A percentile compares a stretch with the other conserved stretches of the same genome.
Evolutionary conservation across 2,888 invertebrate species (phyloP).

Genomic region (Nipponacmea schrenckii): DNA sequence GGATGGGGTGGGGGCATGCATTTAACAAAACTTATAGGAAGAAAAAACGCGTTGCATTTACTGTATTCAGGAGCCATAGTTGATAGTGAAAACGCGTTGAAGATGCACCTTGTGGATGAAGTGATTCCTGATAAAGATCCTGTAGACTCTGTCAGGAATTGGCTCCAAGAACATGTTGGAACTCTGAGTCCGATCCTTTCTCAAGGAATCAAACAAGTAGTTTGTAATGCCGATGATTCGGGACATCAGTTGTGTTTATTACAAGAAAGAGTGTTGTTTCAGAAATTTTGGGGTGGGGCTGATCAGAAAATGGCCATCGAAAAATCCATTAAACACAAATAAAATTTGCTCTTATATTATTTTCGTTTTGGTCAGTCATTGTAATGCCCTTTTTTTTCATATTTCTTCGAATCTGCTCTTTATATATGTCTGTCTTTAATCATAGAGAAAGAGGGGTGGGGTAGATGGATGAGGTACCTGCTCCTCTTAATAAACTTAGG

Average conservation of each 20-base stretch:
- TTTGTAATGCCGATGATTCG: conserved; percentile 43
- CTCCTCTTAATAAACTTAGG: too few relatives aligned
- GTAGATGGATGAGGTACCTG: too few relatives aligned
- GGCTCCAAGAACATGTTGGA: conserved; percentile 57
- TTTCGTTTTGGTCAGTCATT: too few relatives aligned
- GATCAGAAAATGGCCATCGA: conserved; percentile 64
- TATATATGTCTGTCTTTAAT: too few relatives aligned
- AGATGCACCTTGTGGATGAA: conserved; percentile 68
- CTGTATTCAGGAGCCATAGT: conserved; percentile 62
- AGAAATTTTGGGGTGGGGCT: conserved; percentile 68
- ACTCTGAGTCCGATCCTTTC: conserved; percentile 45
- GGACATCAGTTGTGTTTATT: conserved; percentile 48
- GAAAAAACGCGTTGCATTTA: conserved; percentile 67
- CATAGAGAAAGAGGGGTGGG: too few relatives aligned
- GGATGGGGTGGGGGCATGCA: conserved; percentile 71
- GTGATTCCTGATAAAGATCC: conserved; percentile 54
- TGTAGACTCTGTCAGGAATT: conserved; percentile 52
- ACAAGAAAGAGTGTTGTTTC: conserved; percentile 66
- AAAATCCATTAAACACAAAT: conserved; percentile 66
- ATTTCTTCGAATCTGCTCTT: too few relatives aligned
- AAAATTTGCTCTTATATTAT: too few relatives aligned
- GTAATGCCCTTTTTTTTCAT: too few relatives aligned
- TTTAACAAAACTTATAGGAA: conserved; percentile 68
- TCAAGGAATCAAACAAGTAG: conserved; percentile 60
- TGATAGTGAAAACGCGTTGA: conserved; percentile 61